Evolutionary conservation across 2,888 invertebrate genomes (phyloP).

Genomic region (Drosophila mayaguana): DNA sequence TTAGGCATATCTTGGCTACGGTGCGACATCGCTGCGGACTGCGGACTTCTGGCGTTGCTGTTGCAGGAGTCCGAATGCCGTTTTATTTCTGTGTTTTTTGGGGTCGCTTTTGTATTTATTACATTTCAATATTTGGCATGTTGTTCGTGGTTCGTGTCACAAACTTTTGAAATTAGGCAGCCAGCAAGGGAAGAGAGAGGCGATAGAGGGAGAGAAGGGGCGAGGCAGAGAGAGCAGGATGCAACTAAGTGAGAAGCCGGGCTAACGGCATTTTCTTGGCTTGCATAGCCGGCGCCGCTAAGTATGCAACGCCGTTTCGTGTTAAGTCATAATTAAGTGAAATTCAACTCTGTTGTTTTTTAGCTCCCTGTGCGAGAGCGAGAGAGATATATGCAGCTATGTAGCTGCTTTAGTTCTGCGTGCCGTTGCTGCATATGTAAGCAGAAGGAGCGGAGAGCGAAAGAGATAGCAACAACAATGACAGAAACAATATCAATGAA

Average conservation of each 20-base stretch:
- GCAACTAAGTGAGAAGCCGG: slow-evolving; percentile 2
- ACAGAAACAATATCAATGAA: slow-evolving; percentile 17
- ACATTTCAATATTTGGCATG: slow-evolving; percentile 71
- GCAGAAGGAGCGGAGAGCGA: not conserved
- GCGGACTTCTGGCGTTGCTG: not conserved
- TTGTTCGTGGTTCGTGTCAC: slow-evolving; percentile 55
- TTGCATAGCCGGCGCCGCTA: slow-evolving; percentile 62
- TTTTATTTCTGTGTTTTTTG: slow-evolving; percentile 33
- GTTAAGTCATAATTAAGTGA: slow-evolving; percentile 76
- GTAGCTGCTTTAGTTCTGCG: slow-evolving; percentile 28
- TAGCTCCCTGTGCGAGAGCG: not conserved
- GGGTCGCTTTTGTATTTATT: slow-evolving; percentile 62
- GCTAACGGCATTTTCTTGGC: slow-evolving; percentile 44
- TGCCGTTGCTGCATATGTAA: slow-evolving; percentile 56
- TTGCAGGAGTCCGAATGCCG: slow-evolving; percentile 4
- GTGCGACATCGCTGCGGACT: slow-evolving; percentile 2
- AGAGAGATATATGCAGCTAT: not conserved
- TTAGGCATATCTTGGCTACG: not conserved
- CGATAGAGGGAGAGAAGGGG: not conserved
- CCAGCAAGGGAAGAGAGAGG: not conserved
- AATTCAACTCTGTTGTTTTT: slow-evolving; percentile 47
- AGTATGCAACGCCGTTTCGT: slow-evolving; percentile 74
- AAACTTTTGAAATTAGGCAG: slow-evolving; percentile 54
- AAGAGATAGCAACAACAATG: slow-evolving; percentile 1
- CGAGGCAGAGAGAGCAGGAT: not conserved